These are phyloP conservation scores for Agrilus biguttatus DNA, from an alignment of 2,888 invertebrate species.

Conservation along the genomic window DNA sequence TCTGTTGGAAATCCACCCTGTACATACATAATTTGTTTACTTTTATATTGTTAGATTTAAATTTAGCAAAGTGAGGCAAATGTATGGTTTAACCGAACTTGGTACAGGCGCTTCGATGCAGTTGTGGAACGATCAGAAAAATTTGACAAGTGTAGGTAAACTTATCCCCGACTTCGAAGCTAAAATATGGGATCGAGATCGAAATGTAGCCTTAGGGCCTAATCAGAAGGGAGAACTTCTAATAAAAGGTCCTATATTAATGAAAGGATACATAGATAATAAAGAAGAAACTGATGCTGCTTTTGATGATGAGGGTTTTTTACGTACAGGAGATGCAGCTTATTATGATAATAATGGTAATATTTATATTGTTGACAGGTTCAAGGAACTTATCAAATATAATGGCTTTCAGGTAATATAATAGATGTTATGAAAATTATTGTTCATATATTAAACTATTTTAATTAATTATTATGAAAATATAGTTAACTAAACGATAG, in stretches of 20 bases:
- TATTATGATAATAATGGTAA: constrained; percentile 59
- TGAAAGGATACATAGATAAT: constrained; percentile 61
- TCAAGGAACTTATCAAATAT: constrained; percentile 80
- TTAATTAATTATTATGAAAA: too few species aligned
- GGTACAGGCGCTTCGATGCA: too few species aligned
- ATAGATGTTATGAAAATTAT: too few species aligned
- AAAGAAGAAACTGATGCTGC: constrained; percentile 40
- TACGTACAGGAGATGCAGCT: constrained; percentile 66
- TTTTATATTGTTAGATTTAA: too few species aligned
- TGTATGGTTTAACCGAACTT: constrained; percentile 7
- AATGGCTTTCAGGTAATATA: constrained; percentile 61
- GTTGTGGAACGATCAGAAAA: constrained; percentile 24
- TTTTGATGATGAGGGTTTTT: constrained; percentile 58
- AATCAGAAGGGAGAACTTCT: constrained; percentile 64
- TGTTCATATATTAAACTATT: too few species aligned
- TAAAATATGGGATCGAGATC: constrained; percentile 42
- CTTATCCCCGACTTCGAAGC: constrained; percentile 42
- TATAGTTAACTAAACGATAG: too few species aligned
- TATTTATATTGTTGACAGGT: constrained; percentile 65
- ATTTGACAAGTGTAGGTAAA: constrained; percentile 34
- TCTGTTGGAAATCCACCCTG: constrained; percentile 31
- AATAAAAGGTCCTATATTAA: constrained; percentile 50
- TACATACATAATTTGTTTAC: too few species aligned
- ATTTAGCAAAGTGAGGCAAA: background rate
- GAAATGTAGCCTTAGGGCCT: constrained; percentile 40